phyloP scores from a whole-genome alignment of 2,113 vertebrate species.

The Sylvia atricapilla region DNA sequence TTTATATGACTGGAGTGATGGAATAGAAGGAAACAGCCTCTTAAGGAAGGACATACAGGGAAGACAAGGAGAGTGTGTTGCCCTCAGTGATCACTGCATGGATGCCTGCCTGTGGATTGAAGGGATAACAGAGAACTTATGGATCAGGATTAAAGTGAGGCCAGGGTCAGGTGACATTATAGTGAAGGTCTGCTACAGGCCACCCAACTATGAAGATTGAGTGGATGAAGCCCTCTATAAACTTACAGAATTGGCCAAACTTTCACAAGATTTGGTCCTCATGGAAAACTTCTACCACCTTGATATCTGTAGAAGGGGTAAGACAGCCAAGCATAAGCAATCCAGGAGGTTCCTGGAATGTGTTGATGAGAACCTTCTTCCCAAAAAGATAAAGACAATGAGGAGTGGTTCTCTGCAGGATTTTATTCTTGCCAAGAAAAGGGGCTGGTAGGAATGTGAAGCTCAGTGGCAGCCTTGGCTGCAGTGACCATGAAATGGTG shows the following conservation, averaged over 20 bases:
- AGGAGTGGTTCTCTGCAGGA: neutral
- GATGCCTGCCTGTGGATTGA: neutral
- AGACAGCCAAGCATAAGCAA: neutral
- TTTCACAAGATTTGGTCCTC: neutral
- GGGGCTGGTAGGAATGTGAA: neutral
- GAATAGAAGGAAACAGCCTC: neutral
- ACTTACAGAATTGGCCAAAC: neutral
- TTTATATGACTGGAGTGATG: neutral
- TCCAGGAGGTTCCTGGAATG: neutral
- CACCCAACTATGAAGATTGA: rapidly evolving
- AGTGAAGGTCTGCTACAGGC: neutral
- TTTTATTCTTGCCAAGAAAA: neutral
- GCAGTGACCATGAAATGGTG: neutral
- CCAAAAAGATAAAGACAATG: neutral
- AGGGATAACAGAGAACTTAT: neutral
- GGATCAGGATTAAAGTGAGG: neutral
- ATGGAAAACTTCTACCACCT: neutral
- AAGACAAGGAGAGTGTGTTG: rapidly evolving
- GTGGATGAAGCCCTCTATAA: neutral
- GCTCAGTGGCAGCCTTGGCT: neutral
- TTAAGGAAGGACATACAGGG: neutral
- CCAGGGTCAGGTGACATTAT: neutral
- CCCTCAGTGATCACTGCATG: neutral
- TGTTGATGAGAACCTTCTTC: neutral
- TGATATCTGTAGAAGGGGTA: neutral